phyloP scores from a whole-genome alignment of 2,888 invertebrate genomes.

The Crioceris asparagi region DNA sequence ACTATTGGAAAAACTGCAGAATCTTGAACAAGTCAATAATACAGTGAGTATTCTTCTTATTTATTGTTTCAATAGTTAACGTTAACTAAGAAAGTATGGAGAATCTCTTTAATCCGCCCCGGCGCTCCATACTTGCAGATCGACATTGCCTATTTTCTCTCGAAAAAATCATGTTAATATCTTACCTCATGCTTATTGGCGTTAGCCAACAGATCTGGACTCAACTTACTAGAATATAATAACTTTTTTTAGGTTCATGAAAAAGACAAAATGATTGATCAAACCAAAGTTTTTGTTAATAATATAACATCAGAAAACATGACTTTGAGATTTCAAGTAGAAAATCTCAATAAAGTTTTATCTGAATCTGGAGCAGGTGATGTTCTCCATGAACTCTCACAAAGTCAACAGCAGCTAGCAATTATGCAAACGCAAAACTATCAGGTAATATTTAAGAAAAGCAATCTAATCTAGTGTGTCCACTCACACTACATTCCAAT shows the following conservation, averaged over 20 bases:
- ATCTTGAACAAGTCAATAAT: slow-evolving; percentile 6
- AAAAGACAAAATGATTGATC: slow-evolving; percentile 23
- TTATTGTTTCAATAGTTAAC: no score
- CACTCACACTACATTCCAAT: no score
- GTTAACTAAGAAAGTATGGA: no score
- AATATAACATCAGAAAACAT: slow-evolving; percentile 26
- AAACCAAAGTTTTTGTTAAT: slow-evolving; percentile 19
- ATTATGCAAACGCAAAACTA: slow-evolving; percentile 24
- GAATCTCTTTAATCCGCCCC: no score
- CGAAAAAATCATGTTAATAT: no score
- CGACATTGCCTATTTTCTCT: no score
- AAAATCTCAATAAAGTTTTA: slow-evolving; percentile 26
- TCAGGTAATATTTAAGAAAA: no score
- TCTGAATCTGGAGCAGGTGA: slow-evolving; percentile 29
- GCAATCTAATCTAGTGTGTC: no score
- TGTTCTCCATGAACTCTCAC: slow-evolving; percentile 26
- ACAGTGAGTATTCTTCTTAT: slow-evolving; percentile 2
- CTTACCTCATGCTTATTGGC: no score
- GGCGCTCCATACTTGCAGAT: no score
- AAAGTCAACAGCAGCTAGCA: slow-evolving; percentile 28
- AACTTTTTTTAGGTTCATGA: slow-evolving; percentile 13
- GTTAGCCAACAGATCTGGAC: no score
- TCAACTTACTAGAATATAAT: no score
- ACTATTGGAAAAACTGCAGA: slow-evolving; percentile 4
- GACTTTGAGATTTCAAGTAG: slow-evolving; percentile 25